These are phyloP conservation scores for Belgica antarctica DNA, from an alignment of 2,888 invertebrate genomes.

Conservation along the genomic window DNA sequence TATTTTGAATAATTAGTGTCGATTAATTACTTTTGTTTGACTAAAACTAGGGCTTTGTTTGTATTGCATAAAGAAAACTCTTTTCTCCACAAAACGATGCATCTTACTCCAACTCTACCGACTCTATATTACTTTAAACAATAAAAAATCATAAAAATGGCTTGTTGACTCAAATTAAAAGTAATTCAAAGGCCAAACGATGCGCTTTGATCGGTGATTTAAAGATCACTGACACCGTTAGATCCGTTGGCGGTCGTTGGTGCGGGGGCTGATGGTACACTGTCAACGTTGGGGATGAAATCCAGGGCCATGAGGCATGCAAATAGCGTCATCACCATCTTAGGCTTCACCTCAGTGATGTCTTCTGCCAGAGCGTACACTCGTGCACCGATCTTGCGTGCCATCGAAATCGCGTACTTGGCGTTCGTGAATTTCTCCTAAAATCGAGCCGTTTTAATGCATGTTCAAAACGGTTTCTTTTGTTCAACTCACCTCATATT, in stretches of 20 bases:
- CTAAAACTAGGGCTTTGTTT: background rate
- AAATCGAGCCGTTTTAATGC: slow-evolving; percentile 48
- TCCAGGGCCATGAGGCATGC: slow-evolving; percentile 98
- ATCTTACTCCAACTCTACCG: background rate
- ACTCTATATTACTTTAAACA: slow-evolving; percentile 2
- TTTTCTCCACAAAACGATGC: background rate
- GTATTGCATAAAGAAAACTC: slow-evolving; percentile 1
- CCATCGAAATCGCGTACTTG: slow-evolving; percentile 99
- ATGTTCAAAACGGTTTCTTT: background rate
- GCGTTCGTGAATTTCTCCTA: slow-evolving; percentile 95
- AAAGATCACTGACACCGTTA: slow-evolving; percentile 37
- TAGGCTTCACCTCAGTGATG: slow-evolving; percentile 95
- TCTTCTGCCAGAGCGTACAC: slow-evolving; percentile 99
- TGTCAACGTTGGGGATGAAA: slow-evolving; percentile 86
- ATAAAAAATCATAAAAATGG: slow-evolving; percentile 31
- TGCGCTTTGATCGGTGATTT: background rate
- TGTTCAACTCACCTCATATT: slow-evolving; percentile 68
- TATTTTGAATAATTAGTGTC: background rate
- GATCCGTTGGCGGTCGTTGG: background rate
- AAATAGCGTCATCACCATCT: slow-evolving; percentile 99
- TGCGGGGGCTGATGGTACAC: slow-evolving; percentile 48
- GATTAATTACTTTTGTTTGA: background rate
- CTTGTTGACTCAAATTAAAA: slow-evolving; percentile 20
- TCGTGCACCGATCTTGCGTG: slow-evolving; percentile 93
- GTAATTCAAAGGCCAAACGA: background rate